Conservation (phyloP, 30 jellyfish, hydroid and myxozoan genomes). For the Rhopilema esculentum region DNA sequence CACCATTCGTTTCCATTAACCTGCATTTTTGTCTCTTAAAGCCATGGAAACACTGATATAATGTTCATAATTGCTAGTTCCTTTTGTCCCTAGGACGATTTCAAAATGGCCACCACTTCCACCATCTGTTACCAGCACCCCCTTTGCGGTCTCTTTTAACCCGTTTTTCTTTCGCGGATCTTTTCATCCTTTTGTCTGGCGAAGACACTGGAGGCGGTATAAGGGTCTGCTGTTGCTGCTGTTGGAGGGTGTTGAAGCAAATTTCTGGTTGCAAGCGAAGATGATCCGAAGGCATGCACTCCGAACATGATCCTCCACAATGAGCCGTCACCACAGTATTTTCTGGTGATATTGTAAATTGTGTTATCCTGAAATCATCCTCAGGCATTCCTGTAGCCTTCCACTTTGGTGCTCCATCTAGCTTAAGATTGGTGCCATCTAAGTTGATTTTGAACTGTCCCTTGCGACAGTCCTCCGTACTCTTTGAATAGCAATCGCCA, state of each 20-base stretch:
- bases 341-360: constrained; percentile 73
- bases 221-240: constrained; percentile 11
- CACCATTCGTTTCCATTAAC: too few species aligned
- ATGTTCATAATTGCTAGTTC: constrained; percentile 13
- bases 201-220: constrained; percentile 6
- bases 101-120: constrained; percentile 71
- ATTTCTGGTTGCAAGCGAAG: constrained; percentile 80
- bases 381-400: constrained; percentile 89
- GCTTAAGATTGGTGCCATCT: constrained; percentile 69
- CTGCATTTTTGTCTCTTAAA: too few species aligned
- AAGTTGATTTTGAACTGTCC: constrained; percentile 84
- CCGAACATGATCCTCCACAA: constrained; percentile 97
- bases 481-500: constrained; percentile 93
- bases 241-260: constrained; percentile 18
- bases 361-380: constrained; percentile 85
- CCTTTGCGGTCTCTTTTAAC: constrained; percentile 33
- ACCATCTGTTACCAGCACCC: constrained; percentile 42
- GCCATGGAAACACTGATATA: too few species aligned
- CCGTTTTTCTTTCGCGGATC: constrained; percentile 32
- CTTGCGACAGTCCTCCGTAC: constrained; percentile 92
- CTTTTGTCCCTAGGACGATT: constrained; percentile 13
- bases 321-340: constrained; percentile 73
- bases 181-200: background rate
- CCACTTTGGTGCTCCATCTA: constrained; percentile 78
- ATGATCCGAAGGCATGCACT: constrained; percentile 86